These are phyloP conservation scores for Corythucha ciliata DNA, from an alignment of 2,888 invertebrate species.

Conservation along the genomic window DNA sequence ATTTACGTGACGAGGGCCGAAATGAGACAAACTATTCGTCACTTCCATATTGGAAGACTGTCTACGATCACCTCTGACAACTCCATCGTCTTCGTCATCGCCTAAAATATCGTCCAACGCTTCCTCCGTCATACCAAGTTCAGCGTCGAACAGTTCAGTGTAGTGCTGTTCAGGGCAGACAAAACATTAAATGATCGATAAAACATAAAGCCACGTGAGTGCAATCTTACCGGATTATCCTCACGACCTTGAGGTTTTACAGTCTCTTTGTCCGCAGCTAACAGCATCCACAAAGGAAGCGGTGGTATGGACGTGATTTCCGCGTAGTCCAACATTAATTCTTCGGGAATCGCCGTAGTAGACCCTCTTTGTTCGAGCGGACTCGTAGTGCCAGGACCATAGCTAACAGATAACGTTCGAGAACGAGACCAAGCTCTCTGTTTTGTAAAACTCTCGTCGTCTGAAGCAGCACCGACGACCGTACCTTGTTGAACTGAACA, in stretches of 20 bases:
- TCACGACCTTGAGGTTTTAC: conserved; percentile 40
- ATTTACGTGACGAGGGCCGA: conserved; percentile 70
- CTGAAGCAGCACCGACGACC: conserved; percentile 39
- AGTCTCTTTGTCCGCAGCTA: conserved; percentile 86
- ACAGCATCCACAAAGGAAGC: conserved; percentile 87
- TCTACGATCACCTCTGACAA: conserved; percentile 52
- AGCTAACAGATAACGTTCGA: conserved; percentile 79
- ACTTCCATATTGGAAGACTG: conserved; percentile 59
- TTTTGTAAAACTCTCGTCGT: conserved; percentile 53
- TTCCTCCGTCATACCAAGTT: conserved; percentile 62
- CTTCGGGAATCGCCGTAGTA: conserved; percentile 69
- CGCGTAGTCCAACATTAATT: conserved; percentile 82
- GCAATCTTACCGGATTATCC: conserved; percentile 39
- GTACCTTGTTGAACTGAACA: conserved; percentile 45
- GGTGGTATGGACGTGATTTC: conserved; percentile 98
- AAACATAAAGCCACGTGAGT: conserved; percentile 2
- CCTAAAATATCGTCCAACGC: conserved; percentile 69
- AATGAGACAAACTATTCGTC: conserved; percentile 64
- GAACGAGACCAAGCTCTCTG: conserved; percentile 80
- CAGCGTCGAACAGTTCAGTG: conserved; percentile 79
- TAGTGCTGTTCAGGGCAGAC: conserved; percentile 75
- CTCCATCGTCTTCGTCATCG: conserved; percentile 53
- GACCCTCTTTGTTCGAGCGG: conserved; percentile 69
- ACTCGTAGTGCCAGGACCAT: conserved; percentile 61
- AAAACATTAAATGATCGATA: conserved; percentile 30